These are phyloP conservation scores for Caenorhabditis briggsae DNA, from an alignment of 1,140 invertebrate genomes.

Conservation along the genomic window DNA sequence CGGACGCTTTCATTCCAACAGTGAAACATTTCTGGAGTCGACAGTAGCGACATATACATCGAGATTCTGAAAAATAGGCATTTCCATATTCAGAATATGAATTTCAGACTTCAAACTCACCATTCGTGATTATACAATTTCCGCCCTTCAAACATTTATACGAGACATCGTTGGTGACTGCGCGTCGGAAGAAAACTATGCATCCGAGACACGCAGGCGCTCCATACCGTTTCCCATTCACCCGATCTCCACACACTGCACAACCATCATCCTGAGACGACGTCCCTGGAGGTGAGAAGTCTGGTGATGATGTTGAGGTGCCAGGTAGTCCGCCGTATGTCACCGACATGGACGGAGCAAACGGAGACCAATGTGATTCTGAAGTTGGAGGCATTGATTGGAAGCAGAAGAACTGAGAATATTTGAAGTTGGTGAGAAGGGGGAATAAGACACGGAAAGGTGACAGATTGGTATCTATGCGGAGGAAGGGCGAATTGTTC, in stretches of 20 bases:
- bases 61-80: conserved; percentile 58
- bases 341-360: conserved; percentile 11
- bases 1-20: conserved; percentile 62
- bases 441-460: not conserved
- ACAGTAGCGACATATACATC: conserved; percentile 64
- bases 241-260: conserved; percentile 59
- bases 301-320: conserved; percentile 11
- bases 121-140: conserved; percentile 53
- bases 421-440: not conserved
- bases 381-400: conserved; percentile 3
- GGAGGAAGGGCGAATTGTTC: too few species aligned
- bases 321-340: not conserved
- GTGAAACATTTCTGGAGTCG: conserved; percentile 61
- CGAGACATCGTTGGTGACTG: conserved; percentile 52
- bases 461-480: too few species aligned
- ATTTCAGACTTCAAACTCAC: not conserved
- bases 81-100: not conserved
- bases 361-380: conserved; percentile 12
- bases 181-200: conserved; percentile 63
- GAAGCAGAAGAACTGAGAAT: not conserved
- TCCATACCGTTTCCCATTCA: conserved; percentile 61
- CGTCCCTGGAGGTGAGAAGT: not conserved
- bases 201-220: conserved; percentile 64
- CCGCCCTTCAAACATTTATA: conserved; percentile 55
- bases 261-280: conserved; percentile 33